These are phyloP conservation scores for Patella caerulea DNA, from an alignment of 2,888 invertebrate species.

Conservation along the genomic window DNA sequence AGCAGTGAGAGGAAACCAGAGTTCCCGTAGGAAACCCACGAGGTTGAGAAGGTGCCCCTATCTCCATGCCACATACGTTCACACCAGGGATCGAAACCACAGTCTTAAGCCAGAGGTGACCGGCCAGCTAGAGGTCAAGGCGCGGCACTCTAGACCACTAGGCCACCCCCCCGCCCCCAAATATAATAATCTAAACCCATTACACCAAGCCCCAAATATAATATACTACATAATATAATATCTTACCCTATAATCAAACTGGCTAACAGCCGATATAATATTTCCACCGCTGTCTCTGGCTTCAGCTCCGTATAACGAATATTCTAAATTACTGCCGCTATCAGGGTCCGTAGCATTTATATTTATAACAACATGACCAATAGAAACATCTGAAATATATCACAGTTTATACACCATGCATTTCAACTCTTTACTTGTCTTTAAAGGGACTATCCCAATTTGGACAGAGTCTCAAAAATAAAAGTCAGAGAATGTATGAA, in stretches of 20 bases:
- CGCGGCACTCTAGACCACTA: too few species aligned
- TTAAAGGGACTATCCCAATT: too few species aligned
- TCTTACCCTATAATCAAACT: slow-evolving; percentile 37
- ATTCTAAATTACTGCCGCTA: slow-evolving; percentile 27
- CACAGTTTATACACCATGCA: not conserved
- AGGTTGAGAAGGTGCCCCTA: too few species aligned
- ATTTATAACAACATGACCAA: slow-evolving; percentile 29
- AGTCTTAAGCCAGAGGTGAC: too few species aligned
- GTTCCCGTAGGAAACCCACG: too few species aligned
- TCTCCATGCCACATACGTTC: too few species aligned
- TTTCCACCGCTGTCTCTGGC: slow-evolving; percentile 30
- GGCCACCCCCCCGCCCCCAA: not conserved
- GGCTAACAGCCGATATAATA: not conserved
- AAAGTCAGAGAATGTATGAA: too few species aligned
- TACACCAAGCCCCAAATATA: not conserved
- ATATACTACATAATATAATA: not conserved
- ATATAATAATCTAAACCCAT: not conserved
- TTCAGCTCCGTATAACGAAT: slow-evolving; percentile 28
- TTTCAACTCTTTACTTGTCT: too few species aligned
- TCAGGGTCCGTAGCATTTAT: slow-evolving; percentile 34
- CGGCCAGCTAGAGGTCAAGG: too few species aligned
- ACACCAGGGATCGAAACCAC: too few species aligned
- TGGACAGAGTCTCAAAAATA: too few species aligned
- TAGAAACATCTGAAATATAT: slow-evolving; percentile 28
- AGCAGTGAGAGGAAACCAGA: too few species aligned